These are phyloP conservation scores for Drosophila setifemur DNA, from an alignment of 1,140 invertebrate species.

Conservation along the genomic window DNA sequence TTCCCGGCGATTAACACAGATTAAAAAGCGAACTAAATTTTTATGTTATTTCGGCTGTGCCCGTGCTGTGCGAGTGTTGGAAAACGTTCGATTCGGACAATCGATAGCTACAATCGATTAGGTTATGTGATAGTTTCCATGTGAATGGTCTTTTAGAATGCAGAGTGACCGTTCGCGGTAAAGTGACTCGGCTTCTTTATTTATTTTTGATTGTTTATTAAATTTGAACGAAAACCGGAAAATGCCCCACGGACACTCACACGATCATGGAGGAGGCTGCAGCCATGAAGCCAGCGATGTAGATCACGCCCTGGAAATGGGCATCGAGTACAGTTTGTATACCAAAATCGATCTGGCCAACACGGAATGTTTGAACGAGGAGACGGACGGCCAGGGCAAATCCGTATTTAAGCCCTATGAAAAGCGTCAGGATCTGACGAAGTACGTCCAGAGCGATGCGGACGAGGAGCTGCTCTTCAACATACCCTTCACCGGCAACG, in stretches of 20 bases:
- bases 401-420: slow-evolving; percentile 97
- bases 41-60: slow-evolving; percentile 30
- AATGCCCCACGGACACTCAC: slow-evolving; percentile 81
- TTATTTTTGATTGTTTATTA: slow-evolving; percentile 14
- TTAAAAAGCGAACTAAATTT: slow-evolving; percentile 45
- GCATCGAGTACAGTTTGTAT: slow-evolving; percentile 93
- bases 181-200: slow-evolving; percentile 39
- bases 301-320: slow-evolving; percentile 88
- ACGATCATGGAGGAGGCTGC: slow-evolving; percentile 65
- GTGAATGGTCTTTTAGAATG: neutral
- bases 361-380: slow-evolving; percentile 95
- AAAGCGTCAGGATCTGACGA: slow-evolving; percentile 87
- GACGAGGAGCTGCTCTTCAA: slow-evolving; percentile 97
- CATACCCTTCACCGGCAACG: slow-evolving; percentile 96
- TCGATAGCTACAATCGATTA: neutral
- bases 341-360: slow-evolving; percentile 95
- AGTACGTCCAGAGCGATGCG: slow-evolving; percentile 96
- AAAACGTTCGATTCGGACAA: neutral
- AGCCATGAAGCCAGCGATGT: slow-evolving; percentile 72
- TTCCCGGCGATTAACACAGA: slow-evolving; percentile 70
- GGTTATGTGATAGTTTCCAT: neutral
- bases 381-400: slow-evolving; percentile 91
- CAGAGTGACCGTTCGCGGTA: slow-evolving; percentile 5
- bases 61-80: neutral
- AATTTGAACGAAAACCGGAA: slow-evolving; percentile 16